A percentile compares a stretch with the other conserved stretches of the same genome.
Conservation (phyloP, 2,797 vertebrate species). For the Sebastes diploproa region DNA sequence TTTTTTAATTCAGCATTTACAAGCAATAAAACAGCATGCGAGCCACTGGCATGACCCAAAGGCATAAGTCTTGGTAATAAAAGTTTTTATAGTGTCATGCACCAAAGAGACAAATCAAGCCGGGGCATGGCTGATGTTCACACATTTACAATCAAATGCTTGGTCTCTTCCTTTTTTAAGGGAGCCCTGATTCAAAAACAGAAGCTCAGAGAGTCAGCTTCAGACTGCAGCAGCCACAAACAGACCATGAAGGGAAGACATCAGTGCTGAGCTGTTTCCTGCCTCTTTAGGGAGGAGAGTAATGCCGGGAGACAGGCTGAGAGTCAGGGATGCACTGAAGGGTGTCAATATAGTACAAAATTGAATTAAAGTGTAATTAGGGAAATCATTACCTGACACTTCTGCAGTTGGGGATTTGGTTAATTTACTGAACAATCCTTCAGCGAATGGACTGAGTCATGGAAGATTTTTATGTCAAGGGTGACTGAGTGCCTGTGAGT, state of each 20-base stretch:
- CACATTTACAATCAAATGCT: conserved; percentile 11
- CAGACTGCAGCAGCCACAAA: conserved; percentile 54
- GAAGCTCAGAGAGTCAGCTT: conserved; percentile 19
- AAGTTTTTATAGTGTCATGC: conserved; percentile 18
- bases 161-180: conserved; percentile 9
- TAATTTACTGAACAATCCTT: conserved; percentile 82
- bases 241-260: conserved; percentile 70
- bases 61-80: conserved; percentile 13
- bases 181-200: conserved; percentile 46
- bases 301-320: conserved; percentile 62
- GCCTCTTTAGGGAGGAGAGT: conserved; percentile 63
- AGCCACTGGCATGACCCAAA: conserved; percentile 6
- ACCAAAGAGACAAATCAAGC: conserved; percentile 19
- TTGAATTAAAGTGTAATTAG: conserved; percentile 87
- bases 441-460: conserved; percentile 71
- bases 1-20: conserved; percentile 11
- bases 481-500: conserved; percentile 69
- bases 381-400: conserved; percentile 85
- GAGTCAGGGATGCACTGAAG: conserved; percentile 78
- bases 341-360: conserved; percentile 82
- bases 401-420: conserved; percentile 77
- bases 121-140: not conserved
- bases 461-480: conserved; percentile 73
- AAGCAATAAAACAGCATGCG: conserved; percentile 16
- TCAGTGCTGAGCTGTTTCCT: conserved; percentile 52